A percentile compares a stretch with the other conserved stretches of the same genome.
phyloP scores from a whole-genome alignment of 2,888 invertebrate species.

The Sarcophaga carnaria region DNA sequence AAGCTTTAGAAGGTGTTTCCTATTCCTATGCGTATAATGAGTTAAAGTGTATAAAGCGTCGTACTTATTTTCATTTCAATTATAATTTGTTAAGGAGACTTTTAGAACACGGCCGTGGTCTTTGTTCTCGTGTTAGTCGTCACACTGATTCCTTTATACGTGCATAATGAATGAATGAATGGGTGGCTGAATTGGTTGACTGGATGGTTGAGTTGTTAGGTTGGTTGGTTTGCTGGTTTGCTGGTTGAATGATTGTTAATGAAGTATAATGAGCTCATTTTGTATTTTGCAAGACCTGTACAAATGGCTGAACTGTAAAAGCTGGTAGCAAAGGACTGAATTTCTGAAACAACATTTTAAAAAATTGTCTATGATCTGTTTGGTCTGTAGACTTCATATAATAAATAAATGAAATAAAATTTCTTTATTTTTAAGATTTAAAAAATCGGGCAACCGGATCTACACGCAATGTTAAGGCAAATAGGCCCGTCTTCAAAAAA shows the following conservation, averaged over 20 bases:
- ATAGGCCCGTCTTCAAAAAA: too few relatives aligned
- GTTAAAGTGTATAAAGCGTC: background rate
- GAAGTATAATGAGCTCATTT: constrained; percentile 36
- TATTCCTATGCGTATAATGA: background rate
- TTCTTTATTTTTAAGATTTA: too few relatives aligned
- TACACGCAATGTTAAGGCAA: too few relatives aligned
- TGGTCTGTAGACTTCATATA: too few relatives aligned
- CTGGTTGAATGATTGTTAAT: constrained; percentile 18
- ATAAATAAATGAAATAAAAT: too few relatives aligned
- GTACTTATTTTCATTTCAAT: constrained; percentile 19
- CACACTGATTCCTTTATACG: background rate
- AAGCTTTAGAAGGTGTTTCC: constrained; percentile 4
- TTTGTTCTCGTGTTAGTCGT: background rate
- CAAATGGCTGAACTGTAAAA: background rate
- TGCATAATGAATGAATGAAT: background rate
- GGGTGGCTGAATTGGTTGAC: background rate
- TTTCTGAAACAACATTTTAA: too few relatives aligned
- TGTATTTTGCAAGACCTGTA: background rate
- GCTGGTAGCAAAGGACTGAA: background rate
- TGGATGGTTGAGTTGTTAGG: background rate
- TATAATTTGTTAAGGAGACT: background rate
- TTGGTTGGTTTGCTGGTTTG: background rate
- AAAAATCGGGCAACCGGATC: too few relatives aligned
- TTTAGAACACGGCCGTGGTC: background rate
- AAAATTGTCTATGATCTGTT: too few relatives aligned